phyloP scores from a whole-genome alignment of 1,140 invertebrate species.

The Tenebrio molitor region DNA sequence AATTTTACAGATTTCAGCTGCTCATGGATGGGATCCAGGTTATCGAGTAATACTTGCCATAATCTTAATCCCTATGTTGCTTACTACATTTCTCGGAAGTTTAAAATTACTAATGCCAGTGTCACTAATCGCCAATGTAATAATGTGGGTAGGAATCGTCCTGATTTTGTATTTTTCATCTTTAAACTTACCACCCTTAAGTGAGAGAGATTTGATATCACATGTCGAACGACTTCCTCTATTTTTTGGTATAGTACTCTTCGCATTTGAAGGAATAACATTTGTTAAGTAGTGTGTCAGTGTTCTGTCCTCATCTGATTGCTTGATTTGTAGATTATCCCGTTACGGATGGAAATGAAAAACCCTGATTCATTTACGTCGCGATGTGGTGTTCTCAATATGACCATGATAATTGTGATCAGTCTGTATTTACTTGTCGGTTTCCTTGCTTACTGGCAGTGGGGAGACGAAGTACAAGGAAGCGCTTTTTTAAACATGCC shows the following conservation, averaged over 20 bases:
- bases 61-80: conserved; percentile 78
- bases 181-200: conserved; percentile 73
- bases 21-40: conserved; percentile 72
- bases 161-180: conserved; percentile 80
- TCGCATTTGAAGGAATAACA: conserved; percentile 85
- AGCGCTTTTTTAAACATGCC: conserved; percentile 81
- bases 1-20: conserved; percentile 79
- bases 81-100: conserved; percentile 82
- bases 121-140: conserved; percentile 77
- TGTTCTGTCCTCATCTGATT: too few species aligned
- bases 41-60: conserved; percentile 80
- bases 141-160: conserved; percentile 76
- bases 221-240: conserved; percentile 71
- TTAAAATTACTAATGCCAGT: conserved; percentile 81
- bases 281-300: too few species aligned
- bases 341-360: conserved; percentile 91
- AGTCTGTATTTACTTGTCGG: conserved; percentile 83
- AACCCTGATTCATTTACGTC: conserved; percentile 83
- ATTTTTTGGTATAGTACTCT: conserved; percentile 83
- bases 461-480: conserved; percentile 75
- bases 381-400: conserved; percentile 84
- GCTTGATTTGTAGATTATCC: conserved; percentile 80
- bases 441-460: conserved; percentile 88
- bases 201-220: conserved; percentile 66
- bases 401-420: conserved; percentile 85